These are phyloP conservation scores for Melinopterus prodromus DNA, from an alignment of 2,888 invertebrate species.

Conservation along the genomic window DNA sequence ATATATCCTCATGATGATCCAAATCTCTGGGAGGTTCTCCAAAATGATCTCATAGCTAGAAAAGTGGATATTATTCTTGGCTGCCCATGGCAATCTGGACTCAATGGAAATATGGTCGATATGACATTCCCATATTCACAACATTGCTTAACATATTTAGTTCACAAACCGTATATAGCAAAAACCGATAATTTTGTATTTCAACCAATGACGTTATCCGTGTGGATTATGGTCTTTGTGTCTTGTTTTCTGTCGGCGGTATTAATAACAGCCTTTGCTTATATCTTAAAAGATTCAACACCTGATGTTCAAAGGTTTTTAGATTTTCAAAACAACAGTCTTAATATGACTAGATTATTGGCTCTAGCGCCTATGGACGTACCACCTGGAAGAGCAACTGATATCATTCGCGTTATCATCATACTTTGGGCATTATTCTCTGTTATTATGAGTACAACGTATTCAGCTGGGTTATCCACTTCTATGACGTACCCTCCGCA, in stretches of 20 bases:
- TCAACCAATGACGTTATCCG: constrained; percentile 33
- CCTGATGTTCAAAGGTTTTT: background rate
- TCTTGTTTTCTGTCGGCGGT: constrained; percentile 5
- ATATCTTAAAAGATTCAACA: background rate
- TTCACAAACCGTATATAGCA: constrained; percentile 41
- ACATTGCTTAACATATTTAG: constrained; percentile 42
- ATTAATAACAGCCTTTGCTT: constrained; percentile 17
- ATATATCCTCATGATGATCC: background rate
- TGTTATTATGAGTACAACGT: constrained; percentile 38
- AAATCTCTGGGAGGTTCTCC: constrained; percentile 10
- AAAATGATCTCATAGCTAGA: constrained; percentile 10
- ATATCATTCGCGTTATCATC: constrained; percentile 33
- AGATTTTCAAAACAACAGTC: background rate
- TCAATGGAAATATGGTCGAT: constrained; percentile 5
- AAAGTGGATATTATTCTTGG: constrained; percentile 22
- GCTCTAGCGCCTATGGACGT: constrained; percentile 19
- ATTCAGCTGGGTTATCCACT: constrained; percentile 42
- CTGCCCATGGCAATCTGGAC: constrained; percentile 22
- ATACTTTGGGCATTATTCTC: constrained; percentile 36
- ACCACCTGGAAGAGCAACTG: constrained; percentile 25
- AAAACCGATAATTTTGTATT: constrained; percentile 38
- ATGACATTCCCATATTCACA: constrained; percentile 24
- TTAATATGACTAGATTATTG: constrained; percentile 18
- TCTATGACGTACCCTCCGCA: constrained; percentile 38
- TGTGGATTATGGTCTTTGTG: constrained; percentile 17